phyloP scores from a whole-genome alignment of 2,888 invertebrate species.

The Nowickia ferox region DNA sequence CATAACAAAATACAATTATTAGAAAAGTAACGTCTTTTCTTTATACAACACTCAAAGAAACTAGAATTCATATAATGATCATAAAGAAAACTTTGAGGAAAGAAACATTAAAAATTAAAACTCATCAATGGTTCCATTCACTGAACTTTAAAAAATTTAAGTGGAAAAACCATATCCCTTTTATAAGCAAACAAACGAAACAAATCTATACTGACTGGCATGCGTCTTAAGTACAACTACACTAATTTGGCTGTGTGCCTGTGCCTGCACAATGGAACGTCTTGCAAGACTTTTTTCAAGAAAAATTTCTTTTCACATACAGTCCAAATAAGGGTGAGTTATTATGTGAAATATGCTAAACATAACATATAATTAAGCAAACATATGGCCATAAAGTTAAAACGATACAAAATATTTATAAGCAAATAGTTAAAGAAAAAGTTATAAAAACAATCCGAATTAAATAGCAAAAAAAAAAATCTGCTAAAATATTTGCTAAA shows the following conservation, averaged over 20 bases:
- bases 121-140: slow-evolving; percentile 57
- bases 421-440: slow-evolving; percentile 12
- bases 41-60: slow-evolving; percentile 22
- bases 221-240: slow-evolving; percentile 60
- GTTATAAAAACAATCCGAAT: slow-evolving; percentile 33
- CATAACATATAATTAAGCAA: slow-evolving; percentile 50
- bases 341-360: slow-evolving; percentile 37
- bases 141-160: slow-evolving; percentile 38
- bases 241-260: slow-evolving; percentile 8
- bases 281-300: slow-evolving; percentile 57
- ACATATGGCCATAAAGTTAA: slow-evolving; percentile 61
- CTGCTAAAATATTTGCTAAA: slow-evolving; percentile 19
- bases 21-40: slow-evolving; percentile 61
- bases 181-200: not conserved
- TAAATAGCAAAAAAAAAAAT: slow-evolving; percentile 9
- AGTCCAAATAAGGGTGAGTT: slow-evolving; percentile 59
- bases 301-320: slow-evolving; percentile 40
- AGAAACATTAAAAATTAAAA: not conserved
- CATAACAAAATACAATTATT: slow-evolving; percentile 1
- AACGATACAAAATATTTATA: not conserved
- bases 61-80: slow-evolving; percentile 52
- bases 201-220: slow-evolving; percentile 61
- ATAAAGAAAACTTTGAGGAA: slow-evolving; percentile 10
- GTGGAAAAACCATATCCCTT: slow-evolving; percentile 32
- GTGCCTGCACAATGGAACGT: slow-evolving; percentile 15